Conservation (phyloP, 2,113 vertebrate genomes). For the Microtus oregoni region DNA sequence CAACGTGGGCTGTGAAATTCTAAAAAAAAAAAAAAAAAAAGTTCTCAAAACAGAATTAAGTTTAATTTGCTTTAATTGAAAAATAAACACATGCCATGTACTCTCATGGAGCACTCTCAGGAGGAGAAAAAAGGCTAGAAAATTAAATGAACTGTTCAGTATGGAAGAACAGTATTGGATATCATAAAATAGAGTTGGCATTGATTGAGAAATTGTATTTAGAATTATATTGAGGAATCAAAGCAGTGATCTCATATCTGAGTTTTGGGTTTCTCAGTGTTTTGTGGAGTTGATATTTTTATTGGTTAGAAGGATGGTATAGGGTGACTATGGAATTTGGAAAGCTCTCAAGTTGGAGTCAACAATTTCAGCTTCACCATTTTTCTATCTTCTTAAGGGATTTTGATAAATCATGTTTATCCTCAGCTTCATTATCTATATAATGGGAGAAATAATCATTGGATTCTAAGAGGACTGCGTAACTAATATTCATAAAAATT, state of each 20-base stretch:
- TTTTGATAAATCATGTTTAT: neutral
- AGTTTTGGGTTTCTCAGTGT: neutral
- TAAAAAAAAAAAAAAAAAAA: conserved; percentile 37
- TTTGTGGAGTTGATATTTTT: neutral
- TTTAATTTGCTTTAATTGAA: conserved; percentile 84
- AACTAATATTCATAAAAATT: neutral
- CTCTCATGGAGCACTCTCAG: conserved; percentile 63
- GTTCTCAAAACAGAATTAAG: conserved; percentile 81
- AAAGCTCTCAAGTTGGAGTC: neutral
- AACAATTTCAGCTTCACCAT: neutral
- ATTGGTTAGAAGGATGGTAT: neutral
- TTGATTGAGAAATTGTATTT: conserved; percentile 59
- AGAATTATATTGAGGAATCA: neutral
- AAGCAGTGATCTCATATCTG: neutral
- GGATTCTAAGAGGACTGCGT: neutral
- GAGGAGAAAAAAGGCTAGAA: conserved; percentile 61
- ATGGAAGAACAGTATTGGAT: conserved; percentile 42
- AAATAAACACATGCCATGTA: conserved; percentile 80
- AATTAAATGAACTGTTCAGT: conserved; percentile 72
- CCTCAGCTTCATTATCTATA: neutral
- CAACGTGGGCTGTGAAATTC: conserved; percentile 77
- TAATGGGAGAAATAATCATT: neutral
- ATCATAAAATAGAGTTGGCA: conserved; percentile 8
- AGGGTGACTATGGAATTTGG: neutral
- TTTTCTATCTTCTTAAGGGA: neutral